Base-by-base conservation (phyloP, 2,113 vertebrate species). In the Malurus elegans region DNA sequence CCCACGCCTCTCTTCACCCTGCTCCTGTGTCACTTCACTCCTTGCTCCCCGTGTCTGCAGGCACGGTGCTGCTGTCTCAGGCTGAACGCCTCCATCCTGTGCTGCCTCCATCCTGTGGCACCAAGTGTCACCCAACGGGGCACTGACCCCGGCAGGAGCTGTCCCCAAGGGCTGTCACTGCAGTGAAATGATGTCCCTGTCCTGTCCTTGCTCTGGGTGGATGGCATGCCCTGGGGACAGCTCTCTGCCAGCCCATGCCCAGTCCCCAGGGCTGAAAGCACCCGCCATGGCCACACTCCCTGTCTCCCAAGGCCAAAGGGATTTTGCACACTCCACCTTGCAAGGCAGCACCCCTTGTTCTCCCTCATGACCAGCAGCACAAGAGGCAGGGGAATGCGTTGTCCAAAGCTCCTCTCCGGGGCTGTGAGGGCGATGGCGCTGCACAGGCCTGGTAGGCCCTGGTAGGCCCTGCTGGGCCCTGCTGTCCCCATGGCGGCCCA, bases 401-500 rank as follows among this genome's bases (percentile, higher is more conserved):
- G 4, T 26, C 44, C 85, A 50, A 5, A 40, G 1, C 53, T 64
- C 29, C 44, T 48, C 2, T 0, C 36, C 1, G 1, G 20, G 17
- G 40, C 12, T 72, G 17, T 54, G 26, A 2, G 11, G 45, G 45
- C 0, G 0, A 1, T 11, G 60, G 29, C 54, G 42, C 24, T 29
- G 42, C n/a, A 7, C 29, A 26, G 26, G 3, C n/a, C 25, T 9
- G 38, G 7, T 28, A 45, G 14, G 36, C 23, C 0, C 13, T 0
- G 0, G 53, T 29, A 45, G 14, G 29, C 23, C 0, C 13, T 0
- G 0, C 40, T 29, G 53, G 14, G 29, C 23, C 0, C 13, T 0
- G 0, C 40, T 29, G 3, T 31, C 42, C 57, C 2, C 1, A 3
- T 3, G 40, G 18, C 0, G 0, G 18, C 47, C 3, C 1, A 0